Base-by-base conservation (phyloP, 2,888 invertebrate species). In the Sturmia bella region DNA sequence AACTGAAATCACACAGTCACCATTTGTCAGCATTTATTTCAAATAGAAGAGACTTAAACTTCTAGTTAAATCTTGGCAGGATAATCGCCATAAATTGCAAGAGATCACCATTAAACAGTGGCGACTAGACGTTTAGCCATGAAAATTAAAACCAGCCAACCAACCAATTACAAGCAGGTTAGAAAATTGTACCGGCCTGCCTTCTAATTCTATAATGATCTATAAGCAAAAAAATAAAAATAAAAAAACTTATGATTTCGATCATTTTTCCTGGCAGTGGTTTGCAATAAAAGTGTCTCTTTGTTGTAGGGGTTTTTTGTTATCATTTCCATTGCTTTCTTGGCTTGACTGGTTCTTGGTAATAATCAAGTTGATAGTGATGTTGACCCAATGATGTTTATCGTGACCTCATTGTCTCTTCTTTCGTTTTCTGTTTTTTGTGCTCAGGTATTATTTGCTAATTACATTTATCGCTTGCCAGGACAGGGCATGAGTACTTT, bases 61-160 rank as follows among this genome's bases (percentile, higher is more conserved):
- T 41, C 17, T 41, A n/a, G 0, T 13, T 48, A 45, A 72, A 72
- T 66, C 66, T 50, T 39, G 11, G 24, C 12, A 52, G 69, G 37
- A 70, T 82, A 74, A 82, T 78, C 66, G 48, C 15, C 7, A 19
- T 15, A 81, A 82, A 76, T 74, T 81, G 73, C 73, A 77, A 37
- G 73, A 50, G 63, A 73, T 81, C 68, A 50, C 3, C 39, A 15
- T 73, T 37, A 77, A 77, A 77, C 69, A 69, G 73, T 57, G 63
- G 73, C 77, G 77, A 69, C 77, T 13, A 64, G 57, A 72, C 15
- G 56, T 69, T 52, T 43, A 17, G 4, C 39, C n/a, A 21, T 11
- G 5, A 11, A n/a, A 54, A 48, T 48, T 39, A 24, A 19, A 59
- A 32, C 17, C 39, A 56, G 7, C 48, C 61, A 59, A 32, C 17